Evolutionary conservation across 2,888 invertebrate species (phyloP).

Genomic region (Callyntrura sp.): DNA sequence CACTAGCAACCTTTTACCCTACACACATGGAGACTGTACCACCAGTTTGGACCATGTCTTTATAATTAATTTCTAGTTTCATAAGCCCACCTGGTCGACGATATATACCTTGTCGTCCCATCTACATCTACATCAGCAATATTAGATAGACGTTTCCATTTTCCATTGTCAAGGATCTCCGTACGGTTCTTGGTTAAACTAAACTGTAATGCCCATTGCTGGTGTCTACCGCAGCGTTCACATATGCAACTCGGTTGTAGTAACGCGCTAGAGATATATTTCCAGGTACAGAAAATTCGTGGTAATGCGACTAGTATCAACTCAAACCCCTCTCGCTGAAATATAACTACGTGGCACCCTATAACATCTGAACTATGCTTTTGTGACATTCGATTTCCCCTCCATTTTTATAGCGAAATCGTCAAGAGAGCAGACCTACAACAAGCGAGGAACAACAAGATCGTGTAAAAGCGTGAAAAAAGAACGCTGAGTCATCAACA

Average conservation of each 20-base stretch:
- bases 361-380: no score
- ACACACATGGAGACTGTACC: background rate
- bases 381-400: conserved; percentile 20
- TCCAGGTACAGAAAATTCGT: background rate
- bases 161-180: background rate
- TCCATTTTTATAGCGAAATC: conserved; percentile 7
- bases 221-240: no score
- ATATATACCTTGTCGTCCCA: conserved; percentile 30
- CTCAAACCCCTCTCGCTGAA: no score
- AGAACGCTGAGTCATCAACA: conserved; percentile 61
- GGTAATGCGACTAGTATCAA: background rate
- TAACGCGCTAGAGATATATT: no score
- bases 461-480: conserved; percentile 5
- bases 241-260: no score
- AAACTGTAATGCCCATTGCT: no score
- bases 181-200: background rate
- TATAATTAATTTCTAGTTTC: conserved; percentile 70
- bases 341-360: no score
- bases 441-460: background rate
- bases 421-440: background rate
- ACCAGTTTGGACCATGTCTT: conserved; percentile 36
- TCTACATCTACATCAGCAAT: conserved; percentile 59
- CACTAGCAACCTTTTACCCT: conserved; percentile 3
- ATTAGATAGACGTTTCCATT: background rate
- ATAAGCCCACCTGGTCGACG: conserved; percentile 69